Evolutionary conservation across 2,797 vertebrate species (phyloP).

Genomic region (Coregonus suidteri): DNA sequence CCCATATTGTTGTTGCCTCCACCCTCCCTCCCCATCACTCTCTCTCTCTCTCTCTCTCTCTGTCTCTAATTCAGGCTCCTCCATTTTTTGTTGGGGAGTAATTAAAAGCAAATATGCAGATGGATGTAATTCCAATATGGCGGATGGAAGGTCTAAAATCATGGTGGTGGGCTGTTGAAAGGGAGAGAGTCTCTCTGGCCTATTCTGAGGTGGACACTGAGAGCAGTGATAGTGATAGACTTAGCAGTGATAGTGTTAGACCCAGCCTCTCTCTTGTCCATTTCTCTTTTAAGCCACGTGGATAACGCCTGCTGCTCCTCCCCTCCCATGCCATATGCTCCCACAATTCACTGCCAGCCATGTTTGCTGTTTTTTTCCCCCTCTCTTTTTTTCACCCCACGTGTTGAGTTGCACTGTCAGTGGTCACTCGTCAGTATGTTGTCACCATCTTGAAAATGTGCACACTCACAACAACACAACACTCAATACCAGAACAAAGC

Average conservation of each 20-base stretch:
- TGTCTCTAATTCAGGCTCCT: slow-evolving; percentile 21
- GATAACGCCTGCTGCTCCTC: slow-evolving; percentile 43
- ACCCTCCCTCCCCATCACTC: neutral
- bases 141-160: neutral
- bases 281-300: slow-evolving; percentile 44
- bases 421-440: slow-evolving; percentile 3
- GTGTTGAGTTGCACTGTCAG: slow-evolving; percentile 44
- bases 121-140: slow-evolving; percentile 18
- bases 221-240: neutral
- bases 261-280: slow-evolving; percentile 28
- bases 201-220: neutral
- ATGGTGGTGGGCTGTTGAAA: slow-evolving; percentile 5
- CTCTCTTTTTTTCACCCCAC: slow-evolving; percentile 10
- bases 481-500: too few relatives aligned
- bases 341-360: slow-evolving; percentile 55
- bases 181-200: slow-evolving; percentile 14
- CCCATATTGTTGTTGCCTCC: slow-evolving; percentile 14
- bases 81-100: slow-evolving; percentile 45
- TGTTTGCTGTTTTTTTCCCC: slow-evolving; percentile 34
- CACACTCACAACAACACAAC: slow-evolving; percentile 15
- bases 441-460: slow-evolving; percentile 26
- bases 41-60: slow-evolving; percentile 18
- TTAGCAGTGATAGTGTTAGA: neutral
- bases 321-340: slow-evolving; percentile 60
- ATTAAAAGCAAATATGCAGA: slow-evolving; percentile 21